Evolutionary conservation across 2,797 vertebrate genomes (phyloP).

Genomic region (Chelon auratus): DNA sequence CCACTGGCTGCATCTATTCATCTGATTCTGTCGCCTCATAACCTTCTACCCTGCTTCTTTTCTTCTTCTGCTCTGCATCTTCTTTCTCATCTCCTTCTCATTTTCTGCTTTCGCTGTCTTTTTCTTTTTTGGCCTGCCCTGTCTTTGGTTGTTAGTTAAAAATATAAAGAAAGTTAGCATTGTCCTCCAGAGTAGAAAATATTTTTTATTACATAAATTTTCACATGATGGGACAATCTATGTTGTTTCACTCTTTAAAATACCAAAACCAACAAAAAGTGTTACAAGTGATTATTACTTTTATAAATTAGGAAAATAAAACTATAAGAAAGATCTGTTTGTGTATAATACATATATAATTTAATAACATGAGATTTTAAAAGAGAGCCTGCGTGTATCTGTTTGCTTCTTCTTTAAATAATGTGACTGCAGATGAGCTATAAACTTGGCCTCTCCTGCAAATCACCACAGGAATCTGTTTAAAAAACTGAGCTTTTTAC

Average conservation of each 20-base stretch:
- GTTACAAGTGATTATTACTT: not conserved
- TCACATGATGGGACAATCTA: not conserved
- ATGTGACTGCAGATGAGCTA: not conserved
- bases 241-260: not conserved
- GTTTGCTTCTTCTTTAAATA: conserved; percentile 3
- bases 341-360: not conserved
- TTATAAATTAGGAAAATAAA: not conserved
- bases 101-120: not conserved
- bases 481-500: not conserved
- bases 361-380: not conserved
- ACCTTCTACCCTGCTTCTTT: conserved; percentile 11
- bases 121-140: not conserved
- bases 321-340: not conserved
- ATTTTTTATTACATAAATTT: conserved; percentile 1
- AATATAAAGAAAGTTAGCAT: not conserved
- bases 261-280: not conserved
- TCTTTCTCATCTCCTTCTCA: not conserved
- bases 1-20: conserved; percentile 54
- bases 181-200: not conserved
- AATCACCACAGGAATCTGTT: not conserved
- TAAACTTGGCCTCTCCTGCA: not conserved
- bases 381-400: not conserved
- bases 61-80: conserved; percentile 13
- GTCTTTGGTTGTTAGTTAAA: not conserved
- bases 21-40: conserved; percentile 41